Evolutionary conservation across 2,888 invertebrate genomes (phyloP).

Genomic region (Crossocerus cetratus): DNA sequence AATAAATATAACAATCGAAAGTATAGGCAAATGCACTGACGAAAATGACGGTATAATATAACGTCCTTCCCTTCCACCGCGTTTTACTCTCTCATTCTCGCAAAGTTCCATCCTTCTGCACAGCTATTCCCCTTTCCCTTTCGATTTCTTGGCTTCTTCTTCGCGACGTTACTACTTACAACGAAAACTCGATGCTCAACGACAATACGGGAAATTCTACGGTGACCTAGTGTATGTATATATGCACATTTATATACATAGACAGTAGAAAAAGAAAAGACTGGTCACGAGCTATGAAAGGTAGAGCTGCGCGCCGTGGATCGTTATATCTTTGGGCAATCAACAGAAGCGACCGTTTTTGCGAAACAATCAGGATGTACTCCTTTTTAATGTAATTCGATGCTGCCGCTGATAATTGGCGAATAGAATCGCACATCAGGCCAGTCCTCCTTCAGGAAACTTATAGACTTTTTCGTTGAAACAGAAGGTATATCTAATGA

Average conservation of each 20-base stretch:
- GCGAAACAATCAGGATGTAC: background rate
- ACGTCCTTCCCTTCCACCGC: conserved; percentile 7
- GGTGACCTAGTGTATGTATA: conserved; percentile 22
- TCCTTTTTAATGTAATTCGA: conserved; percentile 14
- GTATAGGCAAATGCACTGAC: conserved; percentile 67
- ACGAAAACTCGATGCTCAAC: conserved; percentile 33
- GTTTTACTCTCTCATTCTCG: background rate
- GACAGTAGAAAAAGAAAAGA: conserved; percentile 34
- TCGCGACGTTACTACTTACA: conserved; percentile 6
- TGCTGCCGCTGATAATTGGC: background rate
- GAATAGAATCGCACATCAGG: no score
- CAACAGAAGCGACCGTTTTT: conserved; percentile 60
- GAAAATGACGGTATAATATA: conserved; percentile 31
- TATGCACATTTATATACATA: conserved; percentile 39
- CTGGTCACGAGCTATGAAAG: conserved; percentile 55
- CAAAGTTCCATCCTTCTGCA: background rate
- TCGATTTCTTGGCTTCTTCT: background rate
- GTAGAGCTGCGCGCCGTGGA: conserved; percentile 54
- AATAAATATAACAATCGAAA: conserved; percentile 69
- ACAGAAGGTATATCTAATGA: no score
- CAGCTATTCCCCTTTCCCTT: background rate
- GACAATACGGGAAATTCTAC: conserved; percentile 31
- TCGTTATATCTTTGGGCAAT: conserved; percentile 72
- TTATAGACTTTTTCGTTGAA: no score
- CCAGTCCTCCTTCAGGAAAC: no score